Evolutionary conservation across 2,888 invertebrate genomes (phyloP), one percentile per base, ranked within the genome.

Genomic region (Onthophagus sagittarius): DNA sequence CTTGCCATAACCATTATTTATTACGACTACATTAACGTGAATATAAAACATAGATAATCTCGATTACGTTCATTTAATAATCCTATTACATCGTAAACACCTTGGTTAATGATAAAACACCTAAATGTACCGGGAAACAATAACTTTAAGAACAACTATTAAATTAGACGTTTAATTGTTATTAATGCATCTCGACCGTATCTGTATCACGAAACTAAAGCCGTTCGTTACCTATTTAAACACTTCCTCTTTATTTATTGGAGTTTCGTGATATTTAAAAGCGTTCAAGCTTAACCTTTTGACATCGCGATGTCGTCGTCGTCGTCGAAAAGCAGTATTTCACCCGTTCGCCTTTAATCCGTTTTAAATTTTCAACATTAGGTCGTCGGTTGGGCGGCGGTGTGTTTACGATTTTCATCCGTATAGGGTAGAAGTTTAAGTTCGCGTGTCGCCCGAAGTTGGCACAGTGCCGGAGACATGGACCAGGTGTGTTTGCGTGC

Each of bases 401-500:
- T 11, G 39, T 53, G 39, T 53, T 53, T 53, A 53, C 39, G 39
- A 53, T 53, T 53, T 53, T 53, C 39, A 11, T 7, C 39, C 39
- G 39, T 53, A 53, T 53, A 53, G 9, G 39, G 39, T 9, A 53
- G 39, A 53, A 53, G 39, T 53, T 53, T 53, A 53, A 53, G 39
- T 53, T 53, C 39, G 39, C 39, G 39, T 53, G 39, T 53, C 5
- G 39, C 39, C 39, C 39, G 39, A 53, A 53, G 39, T 53, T 53
- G 39, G 39, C 39, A 53, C 39, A 7, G 39, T 53, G 39, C 39
- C 39, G 39, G 39, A 23, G 39, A 53, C 72, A 72, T 72, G 76
- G 76, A 76, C 75, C 79, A 79, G 79, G 79, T 79, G 79, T 77
- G 79, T 75, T 78, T 77, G 75, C 76, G 75, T 73, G 78, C 74